These are phyloP conservation scores for Meloidogyne floridensis DNA, from an alignment of 1,140 invertebrate genomes.

Conservation along the genomic window DNA sequence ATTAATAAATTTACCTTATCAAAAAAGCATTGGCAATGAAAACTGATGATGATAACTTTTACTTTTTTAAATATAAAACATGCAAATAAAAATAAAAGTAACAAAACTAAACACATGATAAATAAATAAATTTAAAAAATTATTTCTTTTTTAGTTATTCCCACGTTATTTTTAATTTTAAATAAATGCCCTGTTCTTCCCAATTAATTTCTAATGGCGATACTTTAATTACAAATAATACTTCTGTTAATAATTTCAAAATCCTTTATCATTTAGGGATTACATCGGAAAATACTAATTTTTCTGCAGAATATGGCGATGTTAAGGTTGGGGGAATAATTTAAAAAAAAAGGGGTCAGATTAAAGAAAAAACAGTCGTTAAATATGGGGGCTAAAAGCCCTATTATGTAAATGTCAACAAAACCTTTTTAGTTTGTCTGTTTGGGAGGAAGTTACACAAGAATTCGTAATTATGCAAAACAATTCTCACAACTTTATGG, in stretches of 20 bases:
- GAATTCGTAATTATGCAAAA: constrained; percentile 89
- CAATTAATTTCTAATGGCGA: background rate
- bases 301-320: constrained; percentile 42
- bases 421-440: constrained; percentile 82
- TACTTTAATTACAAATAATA: background rate
- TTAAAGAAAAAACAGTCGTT: no score
- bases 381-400: background rate
- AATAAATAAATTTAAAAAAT: no score
- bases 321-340: constrained; percentile 31
- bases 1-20: no score
- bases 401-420: background rate
- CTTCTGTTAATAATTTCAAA: background rate
- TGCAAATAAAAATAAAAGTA: no score
- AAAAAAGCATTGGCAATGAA: no score
- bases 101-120: no score
- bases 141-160: no score
- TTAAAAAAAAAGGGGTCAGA: no score
- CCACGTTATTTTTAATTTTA: background rate
- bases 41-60: no score
- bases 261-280: constrained; percentile 54
- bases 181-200: background rate
- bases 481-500: constrained; percentile 85
- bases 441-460: constrained; percentile 91
- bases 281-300: constrained; percentile 35
- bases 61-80: no score